Conservation (phyloP, 2,113 vertebrate genomes). For the Oostethus manadensis region DNA sequence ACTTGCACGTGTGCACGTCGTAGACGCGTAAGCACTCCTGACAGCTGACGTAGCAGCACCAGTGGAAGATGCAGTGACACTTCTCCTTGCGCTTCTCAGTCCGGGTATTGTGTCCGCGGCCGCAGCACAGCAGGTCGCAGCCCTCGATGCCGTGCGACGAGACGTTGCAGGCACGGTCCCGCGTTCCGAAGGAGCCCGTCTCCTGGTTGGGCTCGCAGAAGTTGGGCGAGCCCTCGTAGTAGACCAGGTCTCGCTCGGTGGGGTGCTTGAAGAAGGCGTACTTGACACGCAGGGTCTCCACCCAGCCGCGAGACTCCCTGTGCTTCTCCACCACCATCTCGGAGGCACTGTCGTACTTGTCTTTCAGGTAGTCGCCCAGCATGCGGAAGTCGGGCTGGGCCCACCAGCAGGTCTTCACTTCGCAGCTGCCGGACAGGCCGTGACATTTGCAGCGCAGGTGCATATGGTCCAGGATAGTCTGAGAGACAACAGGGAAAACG, state of each 20-base stretch:
- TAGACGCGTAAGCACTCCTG: slow-evolving; percentile 93
- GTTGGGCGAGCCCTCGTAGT: slow-evolving; percentile 96
- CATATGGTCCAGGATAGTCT: slow-evolving; percentile 99
- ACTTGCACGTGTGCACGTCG: slow-evolving; percentile 98
- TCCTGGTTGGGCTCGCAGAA: slow-evolving; percentile 96
- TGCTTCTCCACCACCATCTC: slow-evolving; percentile 99
- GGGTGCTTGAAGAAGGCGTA: slow-evolving; percentile 96
- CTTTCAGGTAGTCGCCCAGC: slow-evolving; percentile 94
- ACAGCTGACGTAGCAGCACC: slow-evolving; percentile 99
- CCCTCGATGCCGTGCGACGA: slow-evolving; percentile 96
- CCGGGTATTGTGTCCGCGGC: slow-evolving; percentile 94
- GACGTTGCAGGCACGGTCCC: slow-evolving; percentile 92
- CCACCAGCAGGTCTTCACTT: slow-evolving; percentile 99
- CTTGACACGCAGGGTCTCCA: slow-evolving; percentile 93
- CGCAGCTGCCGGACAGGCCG: slow-evolving; percentile 93
- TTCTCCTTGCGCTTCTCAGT: slow-evolving; percentile 98
- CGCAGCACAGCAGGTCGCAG: slow-evolving; percentile 96
- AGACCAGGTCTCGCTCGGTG: slow-evolving; percentile 92
- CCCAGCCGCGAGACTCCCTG: slow-evolving; percentile 92
- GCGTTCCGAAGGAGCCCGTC: slow-evolving; percentile 94
- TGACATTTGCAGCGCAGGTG: slow-evolving; percentile 97
- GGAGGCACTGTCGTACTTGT: slow-evolving; percentile 97
- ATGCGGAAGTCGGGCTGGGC: slow-evolving; percentile 93
- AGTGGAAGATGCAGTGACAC: slow-evolving; percentile 98
- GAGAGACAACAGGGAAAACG: slow-evolving; percentile 11